Percentiles rank a stretch among this genome's conserved stretches.
Conservation (phyloP, 2,113 vertebrate species). For the Xyrauchen texanus region DNA sequence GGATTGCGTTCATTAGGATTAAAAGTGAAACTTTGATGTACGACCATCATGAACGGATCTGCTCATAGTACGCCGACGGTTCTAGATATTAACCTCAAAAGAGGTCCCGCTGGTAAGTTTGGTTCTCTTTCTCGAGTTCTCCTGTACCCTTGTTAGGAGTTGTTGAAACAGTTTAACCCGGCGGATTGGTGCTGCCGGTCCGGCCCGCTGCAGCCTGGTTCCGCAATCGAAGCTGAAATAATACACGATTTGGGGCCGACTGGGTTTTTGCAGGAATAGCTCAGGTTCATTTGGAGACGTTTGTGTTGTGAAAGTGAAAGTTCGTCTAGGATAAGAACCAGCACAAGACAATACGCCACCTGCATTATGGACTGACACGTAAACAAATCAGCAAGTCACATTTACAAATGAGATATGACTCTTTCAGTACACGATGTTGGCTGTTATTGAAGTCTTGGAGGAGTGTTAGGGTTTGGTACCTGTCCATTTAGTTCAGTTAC, state of each 20-base stretch:
- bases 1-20: slow-evolving; percentile 39
- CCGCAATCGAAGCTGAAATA: background rate
- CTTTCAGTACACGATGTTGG: background rate
- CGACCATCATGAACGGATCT: slow-evolving; percentile 72
- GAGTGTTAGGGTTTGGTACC: background rate
- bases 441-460: background rate
- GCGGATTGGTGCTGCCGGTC: background rate
- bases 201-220: background rate
- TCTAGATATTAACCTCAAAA: slow-evolving; percentile 67
- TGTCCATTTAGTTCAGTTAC: no score
- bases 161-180: background rate
- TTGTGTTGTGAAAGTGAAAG: background rate
- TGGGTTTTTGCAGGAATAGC: background rate
- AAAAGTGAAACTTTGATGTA: slow-evolving; percentile 13
- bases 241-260: background rate
- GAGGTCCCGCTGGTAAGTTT: slow-evolving; percentile 71
- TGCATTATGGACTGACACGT: background rate
- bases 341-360: background rate
- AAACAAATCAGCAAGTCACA: background rate
- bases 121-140: background rate
- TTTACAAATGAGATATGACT: no score
- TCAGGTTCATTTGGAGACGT: background rate
- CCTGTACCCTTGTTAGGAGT: background rate
- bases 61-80: slow-evolving; percentile 34
- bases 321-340: background rate